These are phyloP conservation scores for Noctua janthe DNA, from an alignment of 2,888 invertebrate species.

Conservation along the genomic window DNA sequence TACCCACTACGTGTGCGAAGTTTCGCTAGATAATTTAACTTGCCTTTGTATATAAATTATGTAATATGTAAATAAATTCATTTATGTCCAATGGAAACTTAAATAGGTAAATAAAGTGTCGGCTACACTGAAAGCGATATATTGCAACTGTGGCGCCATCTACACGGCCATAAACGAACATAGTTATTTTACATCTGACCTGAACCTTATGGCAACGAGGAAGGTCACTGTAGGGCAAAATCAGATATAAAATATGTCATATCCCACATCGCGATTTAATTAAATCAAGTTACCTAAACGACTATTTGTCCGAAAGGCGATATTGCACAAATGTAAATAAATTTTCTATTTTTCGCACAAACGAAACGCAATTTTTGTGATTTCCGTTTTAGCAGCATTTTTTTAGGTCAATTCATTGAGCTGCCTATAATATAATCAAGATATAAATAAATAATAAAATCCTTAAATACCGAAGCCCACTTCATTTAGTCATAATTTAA, in stretches of 20 bases:
- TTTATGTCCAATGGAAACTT: slow-evolving; percentile 77
- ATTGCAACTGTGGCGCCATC: slow-evolving; percentile 2
- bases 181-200: background rate
- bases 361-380: slow-evolving; percentile 23
- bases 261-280: background rate
- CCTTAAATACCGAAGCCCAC: slow-evolving; percentile 32
- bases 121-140: slow-evolving; percentile 63
- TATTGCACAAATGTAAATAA: slow-evolving; percentile 56
- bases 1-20: background rate
- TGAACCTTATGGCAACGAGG: background rate
- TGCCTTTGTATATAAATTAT: slow-evolving; percentile 66
- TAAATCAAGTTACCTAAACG: background rate
- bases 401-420: slow-evolving; percentile 21
- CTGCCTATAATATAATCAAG: slow-evolving; percentile 44
- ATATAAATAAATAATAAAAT: slow-evolving; percentile 42
- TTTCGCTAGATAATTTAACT: background rate
- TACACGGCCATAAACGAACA: background rate
- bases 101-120: slow-evolving; percentile 75
- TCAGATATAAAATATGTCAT: background rate
- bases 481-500: slow-evolving; percentile 25
- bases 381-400: slow-evolving; percentile 11
- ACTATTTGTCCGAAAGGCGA: slow-evolving; percentile 21
- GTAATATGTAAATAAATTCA: slow-evolving; percentile 79
- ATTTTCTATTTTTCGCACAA: slow-evolving; percentile 26
- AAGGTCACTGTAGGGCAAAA: background rate